Evolutionary conservation across 1,140 invertebrate species (phyloP).

Genomic region (Phenacoccus solenopsis): DNA sequence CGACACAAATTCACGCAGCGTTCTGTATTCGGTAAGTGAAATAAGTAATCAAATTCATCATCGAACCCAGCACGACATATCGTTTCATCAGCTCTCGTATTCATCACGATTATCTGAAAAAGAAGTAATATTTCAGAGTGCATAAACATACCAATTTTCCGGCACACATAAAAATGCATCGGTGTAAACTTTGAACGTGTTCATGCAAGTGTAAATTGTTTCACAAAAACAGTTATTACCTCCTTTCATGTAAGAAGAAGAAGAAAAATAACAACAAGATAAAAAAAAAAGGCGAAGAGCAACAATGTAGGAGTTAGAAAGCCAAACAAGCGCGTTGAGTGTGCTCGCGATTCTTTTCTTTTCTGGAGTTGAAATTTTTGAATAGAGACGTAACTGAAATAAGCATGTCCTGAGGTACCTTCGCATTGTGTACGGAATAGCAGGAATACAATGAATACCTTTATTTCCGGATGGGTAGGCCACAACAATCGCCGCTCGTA

Average conservation of each 20-base stretch:
- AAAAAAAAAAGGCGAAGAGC: not conserved
- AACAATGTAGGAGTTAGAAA: conserved; percentile 2
- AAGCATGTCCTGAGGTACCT: not conserved
- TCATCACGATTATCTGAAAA: too few species aligned
- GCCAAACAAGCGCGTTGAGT: not conserved
- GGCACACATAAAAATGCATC: not conserved
- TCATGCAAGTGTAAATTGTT: conserved; percentile 1
- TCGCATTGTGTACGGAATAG: not conserved
- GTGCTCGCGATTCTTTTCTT: not conserved
- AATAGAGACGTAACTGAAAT: not conserved
- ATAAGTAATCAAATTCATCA: too few species aligned
- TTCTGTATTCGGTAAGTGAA: too few species aligned
- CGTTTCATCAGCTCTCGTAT: too few species aligned
- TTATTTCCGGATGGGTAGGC: not conserved
- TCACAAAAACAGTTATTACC: not conserved
- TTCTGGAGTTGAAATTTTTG: not conserved
- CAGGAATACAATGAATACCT: not conserved
- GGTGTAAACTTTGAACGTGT: not conserved
- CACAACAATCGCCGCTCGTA: not conserved
- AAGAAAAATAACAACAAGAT: not conserved
- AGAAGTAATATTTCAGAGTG: not conserved
- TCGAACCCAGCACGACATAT: too few species aligned
- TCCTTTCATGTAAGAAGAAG: too few species aligned
- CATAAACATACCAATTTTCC: not conserved
- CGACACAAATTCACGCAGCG: too few species aligned